Evolutionary conservation across 2,888 invertebrate genomes (phyloP).

Genomic region (Glyphotaelius pellucidus): DNA sequence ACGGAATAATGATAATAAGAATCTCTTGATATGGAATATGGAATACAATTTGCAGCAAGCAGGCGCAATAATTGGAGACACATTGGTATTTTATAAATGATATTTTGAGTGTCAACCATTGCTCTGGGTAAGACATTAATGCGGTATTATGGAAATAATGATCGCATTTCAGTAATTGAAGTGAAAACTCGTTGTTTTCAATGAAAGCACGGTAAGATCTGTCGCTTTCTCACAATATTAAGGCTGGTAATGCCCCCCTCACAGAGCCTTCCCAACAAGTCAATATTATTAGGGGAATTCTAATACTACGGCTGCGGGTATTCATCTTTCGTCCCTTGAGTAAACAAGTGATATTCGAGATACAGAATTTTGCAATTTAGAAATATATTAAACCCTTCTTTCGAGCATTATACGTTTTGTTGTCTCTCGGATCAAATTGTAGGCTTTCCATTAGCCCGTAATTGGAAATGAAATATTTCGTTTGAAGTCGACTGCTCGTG

Average conservation of each 20-base stretch:
- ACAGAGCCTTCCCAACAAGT: constrained; percentile 12
- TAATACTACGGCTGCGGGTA: constrained; percentile 8
- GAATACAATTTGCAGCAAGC: neutral
- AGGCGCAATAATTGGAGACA: neutral
- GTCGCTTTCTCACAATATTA: neutral
- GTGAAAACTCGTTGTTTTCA: neutral
- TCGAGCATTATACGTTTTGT: constrained; percentile 41
- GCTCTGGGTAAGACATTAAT: neutral
- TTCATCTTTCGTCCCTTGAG: constrained; percentile 33
- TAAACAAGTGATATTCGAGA: constrained; percentile 39
- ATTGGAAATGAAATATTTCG: constrained; percentile 38
- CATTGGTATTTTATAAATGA: neutral
- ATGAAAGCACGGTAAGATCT: neutral
- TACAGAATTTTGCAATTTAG: constrained; percentile 43
- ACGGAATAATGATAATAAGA: no score
- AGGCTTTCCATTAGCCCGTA: constrained; percentile 30
- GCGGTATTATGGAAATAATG: neutral
- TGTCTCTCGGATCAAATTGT: constrained; percentile 40
- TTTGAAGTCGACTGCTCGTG: constrained; percentile 18
- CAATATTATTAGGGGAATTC: constrained; percentile 26
- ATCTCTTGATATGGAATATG: neutral
- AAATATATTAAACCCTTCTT: constrained; percentile 42
- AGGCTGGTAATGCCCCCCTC: neutral
- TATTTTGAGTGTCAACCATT: neutral
- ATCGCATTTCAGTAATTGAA: neutral